Conservation (phyloP, 2,113 vertebrate genomes). For the Cavia aperea region DNA sequence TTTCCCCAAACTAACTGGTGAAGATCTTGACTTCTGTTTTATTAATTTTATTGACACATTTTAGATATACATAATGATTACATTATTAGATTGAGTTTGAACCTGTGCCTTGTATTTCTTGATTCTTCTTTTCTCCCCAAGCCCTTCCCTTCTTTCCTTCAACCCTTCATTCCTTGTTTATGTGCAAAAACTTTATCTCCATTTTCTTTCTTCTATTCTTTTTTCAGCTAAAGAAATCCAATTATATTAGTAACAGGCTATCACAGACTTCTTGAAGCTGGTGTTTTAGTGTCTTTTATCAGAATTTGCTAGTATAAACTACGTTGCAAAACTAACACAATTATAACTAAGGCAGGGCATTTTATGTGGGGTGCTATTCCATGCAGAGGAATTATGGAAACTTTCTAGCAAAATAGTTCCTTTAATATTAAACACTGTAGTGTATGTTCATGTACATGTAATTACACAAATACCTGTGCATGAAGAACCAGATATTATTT, state of each 20-base stretch:
- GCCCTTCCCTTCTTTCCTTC: too few relatives aligned
- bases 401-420: neutral
- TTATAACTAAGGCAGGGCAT: neutral
- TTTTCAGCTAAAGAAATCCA: neutral
- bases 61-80: neutral
- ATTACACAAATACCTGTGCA: accelerated
- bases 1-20: neutral
- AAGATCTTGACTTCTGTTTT: neutral
- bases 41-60: too few relatives aligned
- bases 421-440: neutral
- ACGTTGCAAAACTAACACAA: neutral
- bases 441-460: neutral
- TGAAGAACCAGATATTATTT: neutral
- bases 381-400: neutral
- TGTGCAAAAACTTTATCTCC: too few relatives aligned
- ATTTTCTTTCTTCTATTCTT: too few relatives aligned
- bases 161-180: too few relatives aligned
- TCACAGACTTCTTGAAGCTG: neutral
- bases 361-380: neutral
- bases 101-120: neutral
- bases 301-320: neutral
- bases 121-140: neutral
- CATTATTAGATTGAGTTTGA: neutral
- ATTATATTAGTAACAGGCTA: neutral
- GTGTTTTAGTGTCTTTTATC: neutral